These are phyloP conservation scores for Ranitomeya variabilis DNA, from an alignment of 2,113 vertebrate genomes.

Conservation along the genomic window DNA sequence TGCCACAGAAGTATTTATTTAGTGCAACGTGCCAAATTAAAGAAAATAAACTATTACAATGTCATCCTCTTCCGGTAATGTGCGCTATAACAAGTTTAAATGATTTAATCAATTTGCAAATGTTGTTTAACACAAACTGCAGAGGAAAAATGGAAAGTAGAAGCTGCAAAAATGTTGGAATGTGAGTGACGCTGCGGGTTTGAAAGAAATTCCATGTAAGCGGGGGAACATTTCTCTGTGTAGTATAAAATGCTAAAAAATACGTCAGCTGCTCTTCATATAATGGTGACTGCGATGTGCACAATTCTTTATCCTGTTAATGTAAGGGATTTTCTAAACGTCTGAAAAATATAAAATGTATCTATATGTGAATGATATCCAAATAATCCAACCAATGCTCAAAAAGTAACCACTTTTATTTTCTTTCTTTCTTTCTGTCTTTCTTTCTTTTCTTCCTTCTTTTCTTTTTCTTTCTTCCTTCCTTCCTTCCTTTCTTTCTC, in stretches of 20 bases:
- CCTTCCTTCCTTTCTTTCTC: no score
- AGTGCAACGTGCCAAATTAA: not conserved
- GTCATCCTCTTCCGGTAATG: not conserved
- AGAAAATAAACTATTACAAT: not conserved
- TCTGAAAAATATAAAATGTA: not conserved
- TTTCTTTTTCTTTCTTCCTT: no score
- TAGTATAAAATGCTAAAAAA: not conserved
- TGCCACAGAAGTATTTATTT: not conserved
- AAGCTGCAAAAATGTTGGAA: no score
- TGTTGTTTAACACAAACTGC: not conserved
- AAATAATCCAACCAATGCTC: not conserved
- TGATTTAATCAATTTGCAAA: slow-evolving; percentile 5
- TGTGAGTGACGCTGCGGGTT: not conserved
- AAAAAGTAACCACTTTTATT: not conserved
- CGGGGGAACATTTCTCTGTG: not conserved
- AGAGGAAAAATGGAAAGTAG: not conserved
- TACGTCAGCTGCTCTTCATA: slow-evolving; percentile 8
- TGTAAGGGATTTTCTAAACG: not conserved
- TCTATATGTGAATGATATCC: not conserved
- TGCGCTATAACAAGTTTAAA: not conserved
- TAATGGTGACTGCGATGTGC: slow-evolving; percentile 25
- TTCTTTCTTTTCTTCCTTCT: no score
- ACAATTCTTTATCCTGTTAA: not conserved
- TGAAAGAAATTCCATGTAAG: not conserved
- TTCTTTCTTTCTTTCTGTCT: not conserved